Evolutionary conservation across 2,888 invertebrate species (phyloP).

Genomic region (Stenichneumon culpator): DNA sequence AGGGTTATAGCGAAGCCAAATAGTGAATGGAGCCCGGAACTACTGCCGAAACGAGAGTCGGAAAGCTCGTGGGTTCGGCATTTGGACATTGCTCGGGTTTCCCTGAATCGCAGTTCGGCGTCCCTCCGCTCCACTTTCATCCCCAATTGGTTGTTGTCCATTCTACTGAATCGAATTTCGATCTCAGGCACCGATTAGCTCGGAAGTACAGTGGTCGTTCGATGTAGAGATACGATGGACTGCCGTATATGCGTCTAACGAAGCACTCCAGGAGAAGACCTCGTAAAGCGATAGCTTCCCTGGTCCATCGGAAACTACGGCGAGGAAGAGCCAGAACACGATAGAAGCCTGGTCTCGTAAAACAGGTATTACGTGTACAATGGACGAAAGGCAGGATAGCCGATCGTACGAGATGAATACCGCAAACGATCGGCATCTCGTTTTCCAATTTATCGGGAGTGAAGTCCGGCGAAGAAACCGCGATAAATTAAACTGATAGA

Average conservation of each 20-base stretch:
- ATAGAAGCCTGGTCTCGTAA: slow-evolving; percentile 63
- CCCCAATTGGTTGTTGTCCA: slow-evolving; percentile 48
- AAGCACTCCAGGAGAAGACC: slow-evolving; percentile 56
- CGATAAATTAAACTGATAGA: slow-evolving; percentile 21
- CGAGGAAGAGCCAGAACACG: slow-evolving; percentile 41
- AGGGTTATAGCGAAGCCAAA: background rate
- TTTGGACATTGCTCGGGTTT: slow-evolving; percentile 25
- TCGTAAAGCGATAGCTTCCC: slow-evolving; percentile 61
- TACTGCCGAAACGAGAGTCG: slow-evolving; percentile 30
- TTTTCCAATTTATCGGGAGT: slow-evolving; percentile 23
- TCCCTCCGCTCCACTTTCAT: slow-evolving; percentile 23
- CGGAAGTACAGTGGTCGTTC: slow-evolving; percentile 45
- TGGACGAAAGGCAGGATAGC: slow-evolving; percentile 39
- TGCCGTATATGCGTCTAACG: slow-evolving; percentile 9
- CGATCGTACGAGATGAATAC: slow-evolving; percentile 50
- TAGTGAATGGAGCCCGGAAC: slow-evolving; percentile 40
- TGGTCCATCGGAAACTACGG: slow-evolving; percentile 50
- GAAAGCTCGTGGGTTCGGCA: slow-evolving; percentile 10
- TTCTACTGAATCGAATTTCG: slow-evolving; percentile 64
- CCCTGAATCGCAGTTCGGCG: slow-evolving; percentile 1
- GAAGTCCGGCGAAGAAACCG: slow-evolving; percentile 14
- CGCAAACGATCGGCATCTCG: slow-evolving; percentile 48
- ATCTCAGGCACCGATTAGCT: slow-evolving; percentile 63
- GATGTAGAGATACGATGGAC: slow-evolving; percentile 23
- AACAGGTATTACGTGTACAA: slow-evolving; percentile 57